These are phyloP conservation scores for Cnemophilus loriae DNA, from an alignment of 2,113 vertebrate species.

Conservation along the genomic window DNA sequence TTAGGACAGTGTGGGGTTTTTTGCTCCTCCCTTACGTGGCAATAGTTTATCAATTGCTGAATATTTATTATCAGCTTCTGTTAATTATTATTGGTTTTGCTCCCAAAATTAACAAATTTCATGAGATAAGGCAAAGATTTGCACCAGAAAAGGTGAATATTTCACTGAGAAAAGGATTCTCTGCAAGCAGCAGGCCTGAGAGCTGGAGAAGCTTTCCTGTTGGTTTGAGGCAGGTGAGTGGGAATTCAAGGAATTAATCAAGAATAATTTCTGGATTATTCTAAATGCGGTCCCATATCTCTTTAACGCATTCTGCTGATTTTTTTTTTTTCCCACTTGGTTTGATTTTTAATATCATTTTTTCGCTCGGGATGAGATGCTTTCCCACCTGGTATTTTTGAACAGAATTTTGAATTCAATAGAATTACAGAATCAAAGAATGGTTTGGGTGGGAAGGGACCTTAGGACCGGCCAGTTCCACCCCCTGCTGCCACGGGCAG, in stretches of 20 bases:
- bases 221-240: neutral
- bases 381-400: neutral
- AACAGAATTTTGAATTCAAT: neutral
- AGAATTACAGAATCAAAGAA: neutral
- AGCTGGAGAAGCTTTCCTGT: neutral
- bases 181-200: neutral
- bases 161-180: neutral
- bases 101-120: neutral
- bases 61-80: neutral
- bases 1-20: fast-evolving
- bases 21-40: neutral
- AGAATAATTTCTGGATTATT: neutral
- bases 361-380: neutral
- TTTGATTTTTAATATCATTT: neutral
- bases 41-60: neutral
- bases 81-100: neutral
- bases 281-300: neutral
- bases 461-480: neutral
- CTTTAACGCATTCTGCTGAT: neutral
- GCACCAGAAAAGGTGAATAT: neutral
- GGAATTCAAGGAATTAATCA: neutral
- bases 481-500: neutral
- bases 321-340: neutral
- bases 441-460: neutral
- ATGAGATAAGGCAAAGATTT: neutral